phyloP scores from a whole-genome alignment of 23 tunicate genomes.

The Halocynthia aurantium region DNA sequence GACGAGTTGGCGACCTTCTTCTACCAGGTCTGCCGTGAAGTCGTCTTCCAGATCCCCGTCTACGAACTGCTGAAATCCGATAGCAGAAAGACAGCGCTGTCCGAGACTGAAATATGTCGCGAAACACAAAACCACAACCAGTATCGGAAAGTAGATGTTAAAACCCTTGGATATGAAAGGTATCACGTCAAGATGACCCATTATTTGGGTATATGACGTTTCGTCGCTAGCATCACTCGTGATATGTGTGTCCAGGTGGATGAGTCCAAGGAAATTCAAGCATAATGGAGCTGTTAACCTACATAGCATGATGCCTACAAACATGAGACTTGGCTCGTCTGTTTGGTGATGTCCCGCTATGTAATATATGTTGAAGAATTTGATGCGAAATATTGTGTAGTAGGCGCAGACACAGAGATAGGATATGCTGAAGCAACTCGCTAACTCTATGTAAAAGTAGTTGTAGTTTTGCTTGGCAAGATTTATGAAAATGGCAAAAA shows the following conservation, averaged over 20 bases:
- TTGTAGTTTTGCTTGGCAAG: slow-evolving; percentile 46
- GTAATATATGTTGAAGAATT: slow-evolving; percentile 91
- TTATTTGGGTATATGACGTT: slow-evolving; percentile 86
- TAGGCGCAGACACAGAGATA: slow-evolving; percentile 98
- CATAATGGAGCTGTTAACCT: slow-evolving; percentile 95
- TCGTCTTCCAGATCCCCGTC: slow-evolving; percentile 68
- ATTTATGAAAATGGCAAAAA: slow-evolving; percentile 95
- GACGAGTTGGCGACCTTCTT: slow-evolving; percentile 86
- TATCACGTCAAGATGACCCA: slow-evolving; percentile 90
- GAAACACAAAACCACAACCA: slow-evolving; percentile 83
- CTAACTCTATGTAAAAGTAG: slow-evolving; percentile 94
- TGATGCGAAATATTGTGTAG: slow-evolving; percentile 93
- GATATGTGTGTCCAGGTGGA: slow-evolving; percentile 87
- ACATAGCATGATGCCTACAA: slow-evolving; percentile 96
- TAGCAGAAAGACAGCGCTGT: slow-evolving; percentile 65
- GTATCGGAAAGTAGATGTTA: slow-evolving; percentile 94
- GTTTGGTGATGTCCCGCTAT: slow-evolving; percentile 99
- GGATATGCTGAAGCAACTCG: slow-evolving; percentile 64
- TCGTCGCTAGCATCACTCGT: slow-evolving; percentile 29
- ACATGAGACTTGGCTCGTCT: slow-evolving; percentile 82
- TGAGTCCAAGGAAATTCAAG: slow-evolving; percentile 88
- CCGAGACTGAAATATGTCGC: slow-evolving; percentile 93
- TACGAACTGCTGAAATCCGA: slow-evolving; percentile 92
- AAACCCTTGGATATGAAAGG: slow-evolving; percentile 91
- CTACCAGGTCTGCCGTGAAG: slow-evolving; percentile 79